These are phyloP conservation scores for Athrips mouffetella DNA, from an alignment of 2,888 invertebrate genomes.

Conservation along the genomic window DNA sequence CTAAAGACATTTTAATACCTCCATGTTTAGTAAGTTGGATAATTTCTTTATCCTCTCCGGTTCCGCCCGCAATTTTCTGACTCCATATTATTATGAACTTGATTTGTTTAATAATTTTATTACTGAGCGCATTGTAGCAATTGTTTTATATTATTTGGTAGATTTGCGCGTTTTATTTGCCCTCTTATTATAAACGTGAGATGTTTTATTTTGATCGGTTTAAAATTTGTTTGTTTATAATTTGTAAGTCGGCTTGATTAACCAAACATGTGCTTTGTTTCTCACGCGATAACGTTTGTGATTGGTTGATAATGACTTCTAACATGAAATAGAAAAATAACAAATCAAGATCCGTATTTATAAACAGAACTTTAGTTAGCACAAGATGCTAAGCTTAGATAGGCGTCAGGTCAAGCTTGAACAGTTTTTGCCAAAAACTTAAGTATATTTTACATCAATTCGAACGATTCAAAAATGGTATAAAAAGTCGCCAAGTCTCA, in stretches of 20 bases:
- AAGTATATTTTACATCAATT: no score
- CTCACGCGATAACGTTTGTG: no score
- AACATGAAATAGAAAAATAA: no score
- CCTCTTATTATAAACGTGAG: slow-evolving; percentile 29
- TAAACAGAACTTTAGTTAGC: no score
- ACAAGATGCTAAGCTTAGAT: no score
- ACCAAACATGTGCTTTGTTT: no score
- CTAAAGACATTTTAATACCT: slow-evolving; percentile 11
- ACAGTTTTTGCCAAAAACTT: no score
- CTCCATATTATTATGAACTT: slow-evolving; percentile 72
- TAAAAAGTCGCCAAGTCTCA: slow-evolving; percentile 20
- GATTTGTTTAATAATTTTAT: slow-evolving; percentile 79
- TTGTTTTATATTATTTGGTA: slow-evolving; percentile 42
- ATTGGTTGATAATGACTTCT: no score
- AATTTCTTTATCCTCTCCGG: slow-evolving; percentile 73
- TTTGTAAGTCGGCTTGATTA: no score
- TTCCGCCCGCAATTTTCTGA: slow-evolving; percentile 74
- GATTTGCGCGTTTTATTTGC: slow-evolving; percentile 41
- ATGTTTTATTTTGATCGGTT: slow-evolving; percentile 10
- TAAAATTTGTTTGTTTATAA: no score
- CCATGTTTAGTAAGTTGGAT: slow-evolving; percentile 66
- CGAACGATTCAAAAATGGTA: slow-evolving; percentile 18
- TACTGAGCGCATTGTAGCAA: slow-evolving; percentile 48
- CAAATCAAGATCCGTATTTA: no score
- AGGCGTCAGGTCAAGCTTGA: no score